Percentiles rank a stretch among this genome's conserved stretches.
Evolutionary conservation across 2,113 vertebrate species (phyloP).

Genomic region (Mystacornis crossleyi): DNA sequence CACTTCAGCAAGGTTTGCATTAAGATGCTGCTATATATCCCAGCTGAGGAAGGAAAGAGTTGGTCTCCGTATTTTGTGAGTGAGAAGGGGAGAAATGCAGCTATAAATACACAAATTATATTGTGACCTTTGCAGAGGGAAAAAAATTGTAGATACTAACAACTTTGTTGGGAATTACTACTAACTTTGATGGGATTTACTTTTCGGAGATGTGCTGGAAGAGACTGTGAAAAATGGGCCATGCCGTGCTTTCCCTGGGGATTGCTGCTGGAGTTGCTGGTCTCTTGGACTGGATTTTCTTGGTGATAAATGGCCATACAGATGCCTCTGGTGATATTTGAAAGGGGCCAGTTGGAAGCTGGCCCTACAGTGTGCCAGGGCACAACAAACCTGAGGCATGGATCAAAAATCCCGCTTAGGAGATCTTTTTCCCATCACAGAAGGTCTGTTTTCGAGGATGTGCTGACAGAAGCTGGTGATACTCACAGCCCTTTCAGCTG

Average conservation of each 20-base stretch:
- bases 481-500: slow-evolving; percentile 36
- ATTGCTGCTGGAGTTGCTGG: background rate
- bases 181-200: background rate
- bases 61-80: background rate
- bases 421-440: background rate
- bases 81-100: background rate
- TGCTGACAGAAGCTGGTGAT: slow-evolving; percentile 20
- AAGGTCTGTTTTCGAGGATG: background rate
- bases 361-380: background rate
- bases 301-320: background rate
- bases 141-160: background rate
- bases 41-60: background rate
- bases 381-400: background rate
- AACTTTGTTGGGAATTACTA: too few relatives aligned
- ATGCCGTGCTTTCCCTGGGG: background rate
- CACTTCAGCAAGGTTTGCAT: background rate
- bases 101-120: background rate
- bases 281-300: background rate
- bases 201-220: background rate
- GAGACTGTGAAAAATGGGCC: background rate
- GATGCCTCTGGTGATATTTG: background rate
- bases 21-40: background rate
- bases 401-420: background rate
- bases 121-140: background rate
- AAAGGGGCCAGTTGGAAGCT: background rate